Evolutionary conservation across 2,797 vertebrate species (phyloP).

Genomic region (Rhinogobio ventralis): DNA sequence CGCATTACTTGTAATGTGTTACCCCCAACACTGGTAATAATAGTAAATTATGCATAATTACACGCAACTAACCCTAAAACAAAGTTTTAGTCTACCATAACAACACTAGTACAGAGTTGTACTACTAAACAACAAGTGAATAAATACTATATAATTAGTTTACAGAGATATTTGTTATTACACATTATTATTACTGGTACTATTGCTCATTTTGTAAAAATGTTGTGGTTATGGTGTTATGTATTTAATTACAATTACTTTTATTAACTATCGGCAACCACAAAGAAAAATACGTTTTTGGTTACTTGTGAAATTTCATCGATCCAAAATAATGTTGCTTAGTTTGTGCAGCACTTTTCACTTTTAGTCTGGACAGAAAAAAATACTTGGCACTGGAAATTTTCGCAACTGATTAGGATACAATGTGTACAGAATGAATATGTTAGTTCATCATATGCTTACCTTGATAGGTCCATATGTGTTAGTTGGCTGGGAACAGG

Average conservation of each 20-base stretch:
- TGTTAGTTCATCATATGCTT: conserved; percentile 68
- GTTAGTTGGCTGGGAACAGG: conserved; percentile 89
- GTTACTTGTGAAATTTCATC: background rate
- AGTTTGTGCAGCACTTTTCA: background rate
- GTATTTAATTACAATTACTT: background rate
- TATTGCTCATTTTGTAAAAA: background rate
- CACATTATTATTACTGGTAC: background rate
- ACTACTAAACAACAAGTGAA: background rate
- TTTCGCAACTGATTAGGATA: background rate
- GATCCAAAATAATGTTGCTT: background rate
- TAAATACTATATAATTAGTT: background rate
- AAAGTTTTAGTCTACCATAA: background rate
- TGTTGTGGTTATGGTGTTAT: background rate
- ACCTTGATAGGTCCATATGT: conserved; percentile 91
- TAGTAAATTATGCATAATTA: background rate
- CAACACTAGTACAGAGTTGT: background rate
- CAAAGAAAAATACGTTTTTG: background rate
- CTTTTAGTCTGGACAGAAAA: background rate
- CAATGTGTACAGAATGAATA: background rate
- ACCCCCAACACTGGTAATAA: background rate
- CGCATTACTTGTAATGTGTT: background rate
- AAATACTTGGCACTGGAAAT: background rate
- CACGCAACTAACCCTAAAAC: background rate
- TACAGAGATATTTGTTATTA: background rate
- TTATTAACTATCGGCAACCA: background rate